phyloP scores from a whole-genome alignment of 2,888 invertebrate species.

The Tillus elongatus region DNA sequence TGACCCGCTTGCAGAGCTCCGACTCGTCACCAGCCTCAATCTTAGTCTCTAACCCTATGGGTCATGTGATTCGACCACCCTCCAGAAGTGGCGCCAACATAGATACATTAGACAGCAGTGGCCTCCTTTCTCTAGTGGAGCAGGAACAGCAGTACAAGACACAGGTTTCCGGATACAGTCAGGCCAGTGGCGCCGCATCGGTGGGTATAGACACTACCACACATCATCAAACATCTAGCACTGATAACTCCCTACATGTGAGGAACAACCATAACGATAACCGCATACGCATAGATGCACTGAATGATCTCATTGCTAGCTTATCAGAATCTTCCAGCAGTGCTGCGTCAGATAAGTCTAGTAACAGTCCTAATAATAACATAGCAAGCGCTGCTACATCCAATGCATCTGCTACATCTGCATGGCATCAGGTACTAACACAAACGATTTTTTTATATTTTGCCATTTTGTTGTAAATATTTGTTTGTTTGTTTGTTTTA shows the following conservation, averaged over 20 bases:
- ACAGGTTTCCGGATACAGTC: slow-evolving; percentile 23
- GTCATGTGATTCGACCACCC: slow-evolving; percentile 30
- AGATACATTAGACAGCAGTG: slow-evolving; percentile 34
- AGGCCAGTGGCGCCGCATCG: slow-evolving; percentile 27
- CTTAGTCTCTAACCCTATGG: slow-evolving; percentile 37
- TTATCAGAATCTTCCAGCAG: too few relatives aligned
- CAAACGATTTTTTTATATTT: slow-evolving; percentile 16
- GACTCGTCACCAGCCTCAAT: slow-evolving; percentile 32
- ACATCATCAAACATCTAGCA: slow-evolving; percentile 22
- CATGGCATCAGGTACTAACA: slow-evolving; percentile 44
- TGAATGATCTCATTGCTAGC: slow-evolving; percentile 42
- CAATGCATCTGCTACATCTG: too few relatives aligned
- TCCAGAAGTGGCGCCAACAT: slow-evolving; percentile 22
- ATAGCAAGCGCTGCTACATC: too few relatives aligned
- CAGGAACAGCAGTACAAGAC: slow-evolving; percentile 29
- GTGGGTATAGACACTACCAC: slow-evolving; percentile 39
- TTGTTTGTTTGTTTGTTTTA: slow-evolving; percentile 7
- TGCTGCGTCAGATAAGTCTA: slow-evolving; percentile 40
- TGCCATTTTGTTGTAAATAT: slow-evolving; percentile 10
- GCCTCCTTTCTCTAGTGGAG: slow-evolving; percentile 39
- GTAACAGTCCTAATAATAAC: slow-evolving; percentile 37
- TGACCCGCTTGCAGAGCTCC: slow-evolving; percentile 30
- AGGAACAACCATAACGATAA: slow-evolving; percentile 26
- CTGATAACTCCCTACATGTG: slow-evolving; percentile 17
- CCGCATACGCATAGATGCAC: slow-evolving; percentile 37